Conservation (phyloP, 2,888 invertebrate species). For the Catonia carolina region DNA sequence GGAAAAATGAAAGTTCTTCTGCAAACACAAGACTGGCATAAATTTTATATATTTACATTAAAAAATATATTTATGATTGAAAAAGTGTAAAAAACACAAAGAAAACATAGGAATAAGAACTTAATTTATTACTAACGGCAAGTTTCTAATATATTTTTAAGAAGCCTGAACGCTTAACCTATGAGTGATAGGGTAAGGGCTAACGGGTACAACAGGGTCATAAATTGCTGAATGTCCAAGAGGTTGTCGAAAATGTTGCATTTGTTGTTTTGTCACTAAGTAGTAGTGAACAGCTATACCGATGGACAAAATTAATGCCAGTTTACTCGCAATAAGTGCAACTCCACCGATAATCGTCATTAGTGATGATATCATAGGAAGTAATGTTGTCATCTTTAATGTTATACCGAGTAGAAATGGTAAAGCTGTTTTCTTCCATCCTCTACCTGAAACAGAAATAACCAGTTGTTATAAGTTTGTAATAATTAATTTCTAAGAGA, state of each 20-base stretch:
- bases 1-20: too few species aligned
- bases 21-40: too few species aligned
- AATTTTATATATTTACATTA: too few species aligned
- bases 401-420: slow-evolving; percentile 29
- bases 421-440: slow-evolving; percentile 14
- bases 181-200: not conserved
- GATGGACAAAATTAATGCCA: slow-evolving; percentile 20
- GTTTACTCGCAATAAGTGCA: slow-evolving; percentile 27
- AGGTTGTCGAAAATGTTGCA: not conserved
- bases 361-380: slow-evolving; percentile 27
- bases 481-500: too few species aligned
- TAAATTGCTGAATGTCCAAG: not conserved
- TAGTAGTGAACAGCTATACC: slow-evolving; percentile 7
- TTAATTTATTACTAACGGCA: too few species aligned
- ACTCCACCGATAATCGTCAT: slow-evolving; percentile 23
- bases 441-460: slow-evolving; percentile 16
- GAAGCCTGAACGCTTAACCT: slow-evolving; percentile 5
- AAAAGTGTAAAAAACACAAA: too few species aligned
- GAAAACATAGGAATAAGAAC: too few species aligned
- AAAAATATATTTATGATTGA: too few species aligned
- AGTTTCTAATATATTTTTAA: too few species aligned
- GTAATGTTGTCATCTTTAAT: slow-evolving; percentile 26
- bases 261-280: not conserved
- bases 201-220: not conserved
- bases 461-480: too few species aligned